Evolutionary conservation across 2,797 vertebrate genomes (phyloP).

Genomic region (Oreochromis mossambicus): DNA sequence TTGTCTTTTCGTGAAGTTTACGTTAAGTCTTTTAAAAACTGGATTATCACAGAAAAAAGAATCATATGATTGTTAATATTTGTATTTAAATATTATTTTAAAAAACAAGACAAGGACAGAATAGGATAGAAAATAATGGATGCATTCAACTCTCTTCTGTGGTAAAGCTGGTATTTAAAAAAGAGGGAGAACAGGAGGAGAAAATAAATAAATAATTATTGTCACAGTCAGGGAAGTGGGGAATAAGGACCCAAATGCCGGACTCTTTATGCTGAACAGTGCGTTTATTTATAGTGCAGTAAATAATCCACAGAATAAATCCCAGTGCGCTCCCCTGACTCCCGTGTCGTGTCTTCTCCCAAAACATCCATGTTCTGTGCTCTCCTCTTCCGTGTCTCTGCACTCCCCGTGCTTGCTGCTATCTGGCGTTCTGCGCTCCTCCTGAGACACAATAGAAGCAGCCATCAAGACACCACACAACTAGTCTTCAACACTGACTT

Average conservation of each 20-base stretch:
- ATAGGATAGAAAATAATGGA: background rate
- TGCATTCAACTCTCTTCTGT: background rate
- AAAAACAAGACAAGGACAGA: background rate
- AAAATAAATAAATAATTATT: background rate
- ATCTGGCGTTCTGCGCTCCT: rapidly evolving
- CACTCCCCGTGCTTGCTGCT: rapidly evolving
- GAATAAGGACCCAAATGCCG: rapidly evolving
- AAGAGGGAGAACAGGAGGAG: background rate
- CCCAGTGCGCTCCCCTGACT: background rate
- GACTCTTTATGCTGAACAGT: background rate
- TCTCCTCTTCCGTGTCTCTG: background rate
- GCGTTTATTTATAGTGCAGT: background rate
- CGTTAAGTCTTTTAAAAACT: rapidly evolving
- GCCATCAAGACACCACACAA: rapidly evolving
- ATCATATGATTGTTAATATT: background rate
- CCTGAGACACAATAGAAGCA: background rate
- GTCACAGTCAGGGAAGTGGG: rapidly evolving
- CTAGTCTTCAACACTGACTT: background rate
- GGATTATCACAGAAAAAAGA: background rate
- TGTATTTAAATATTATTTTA: background rate
- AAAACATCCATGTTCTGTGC: background rate
- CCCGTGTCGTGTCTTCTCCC: rapidly evolving
- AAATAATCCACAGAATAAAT: background rate
- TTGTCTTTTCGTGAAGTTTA: background rate
- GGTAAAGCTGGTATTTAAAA: background rate